A percentile compares a stretch with the other conserved stretches of the same genome.
Conservation (phyloP, 1,140 invertebrate species). For the Macrobrachium nipponense region DNA sequence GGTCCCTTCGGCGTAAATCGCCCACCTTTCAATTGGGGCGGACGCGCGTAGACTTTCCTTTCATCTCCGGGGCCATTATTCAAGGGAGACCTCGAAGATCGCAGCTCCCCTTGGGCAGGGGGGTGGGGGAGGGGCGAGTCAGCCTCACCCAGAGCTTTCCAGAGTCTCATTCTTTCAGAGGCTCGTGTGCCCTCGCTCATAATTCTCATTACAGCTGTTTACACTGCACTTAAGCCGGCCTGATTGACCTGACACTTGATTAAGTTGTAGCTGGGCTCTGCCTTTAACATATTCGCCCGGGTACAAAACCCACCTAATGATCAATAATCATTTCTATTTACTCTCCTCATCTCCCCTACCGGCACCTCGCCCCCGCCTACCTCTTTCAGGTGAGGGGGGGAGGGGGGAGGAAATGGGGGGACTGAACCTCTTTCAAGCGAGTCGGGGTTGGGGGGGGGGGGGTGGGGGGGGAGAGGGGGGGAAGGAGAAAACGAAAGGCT, state of each 20-base stretch:
- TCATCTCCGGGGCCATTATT: too few species aligned
- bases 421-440: background rate
- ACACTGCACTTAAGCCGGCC: background rate
- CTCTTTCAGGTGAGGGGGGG: background rate
- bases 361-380: too few species aligned
- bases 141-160: background rate
- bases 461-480: background rate
- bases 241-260: background rate
- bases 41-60: too few species aligned
- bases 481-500: background rate
- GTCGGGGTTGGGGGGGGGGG: background rate
- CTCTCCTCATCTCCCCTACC: background rate
- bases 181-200: background rate
- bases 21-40: too few species aligned
- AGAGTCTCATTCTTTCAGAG: background rate
- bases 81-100: too few species aligned
- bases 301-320: conserved; percentile 12
- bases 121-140: too few species aligned
- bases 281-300: background rate
- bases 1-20: background rate
- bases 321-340: conserved; percentile 13
- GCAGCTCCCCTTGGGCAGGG: too few species aligned
- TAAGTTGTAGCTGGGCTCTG: background rate
- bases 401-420: background rate
- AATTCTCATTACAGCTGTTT: background rate